Conservation (phyloP, 2,797 vertebrate species). For the Forpus xanthops region DNA sequence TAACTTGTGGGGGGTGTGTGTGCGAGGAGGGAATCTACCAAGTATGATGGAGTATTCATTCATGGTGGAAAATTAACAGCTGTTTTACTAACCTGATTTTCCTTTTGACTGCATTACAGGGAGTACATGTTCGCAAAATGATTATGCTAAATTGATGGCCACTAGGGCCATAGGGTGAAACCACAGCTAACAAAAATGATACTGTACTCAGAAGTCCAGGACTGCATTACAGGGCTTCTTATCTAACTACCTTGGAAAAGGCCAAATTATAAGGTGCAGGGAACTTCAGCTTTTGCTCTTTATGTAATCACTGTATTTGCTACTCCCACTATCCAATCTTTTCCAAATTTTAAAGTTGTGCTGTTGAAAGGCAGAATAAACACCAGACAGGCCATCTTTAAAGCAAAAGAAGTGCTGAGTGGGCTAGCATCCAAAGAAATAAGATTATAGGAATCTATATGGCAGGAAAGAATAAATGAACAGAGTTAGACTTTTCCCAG, state of each 20-base stretch:
- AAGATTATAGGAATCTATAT: constrained; percentile 27
- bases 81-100: constrained; percentile 8
- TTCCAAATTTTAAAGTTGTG: constrained; percentile 5
- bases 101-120: neutral
- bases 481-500: neutral
- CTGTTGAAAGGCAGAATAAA: neutral
- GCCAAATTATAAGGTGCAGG: neutral
- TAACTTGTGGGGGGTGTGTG: neutral
- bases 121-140: neutral
- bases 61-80: neutral
- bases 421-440: constrained; percentile 12
- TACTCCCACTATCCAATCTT: neutral
- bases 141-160: neutral
- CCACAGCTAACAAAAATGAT: neutral
- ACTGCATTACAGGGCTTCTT: neutral
- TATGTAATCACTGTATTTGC: neutral
- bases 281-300: neutral
- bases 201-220: neutral
- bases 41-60: neutral
- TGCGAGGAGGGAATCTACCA: neutral
- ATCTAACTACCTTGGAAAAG: neutral
- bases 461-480: neutral
- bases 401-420: constrained; percentile 10
- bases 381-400: neutral
- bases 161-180: neutral